Percentiles rank a stretch among this genome's conserved stretches.
These are phyloP conservation scores for Apantesis nais DNA, from an alignment of 2,888 invertebrate genomes.

Conservation along the genomic window DNA sequence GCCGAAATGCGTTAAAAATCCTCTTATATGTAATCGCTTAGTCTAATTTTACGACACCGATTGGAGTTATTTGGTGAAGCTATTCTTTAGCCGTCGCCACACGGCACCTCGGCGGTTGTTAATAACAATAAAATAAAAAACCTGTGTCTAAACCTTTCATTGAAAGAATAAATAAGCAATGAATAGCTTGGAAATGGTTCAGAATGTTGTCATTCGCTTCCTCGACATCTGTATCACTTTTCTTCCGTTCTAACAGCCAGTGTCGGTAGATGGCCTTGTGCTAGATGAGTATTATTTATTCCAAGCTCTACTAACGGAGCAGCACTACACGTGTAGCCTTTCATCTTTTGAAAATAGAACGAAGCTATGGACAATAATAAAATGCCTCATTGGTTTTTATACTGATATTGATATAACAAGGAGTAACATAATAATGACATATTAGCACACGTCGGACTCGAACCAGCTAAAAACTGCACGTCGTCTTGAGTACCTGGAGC, in stretches of 20 bases:
- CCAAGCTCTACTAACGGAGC: slow-evolving; percentile 13
- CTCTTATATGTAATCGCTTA: no score
- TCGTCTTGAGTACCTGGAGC: no score
- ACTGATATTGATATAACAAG: not conserved
- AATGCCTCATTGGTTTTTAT: not conserved
- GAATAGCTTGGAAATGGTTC: slow-evolving; percentile 36
- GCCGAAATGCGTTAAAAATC: no score
- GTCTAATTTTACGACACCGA: no score
- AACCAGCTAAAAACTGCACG: no score
- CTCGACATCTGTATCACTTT: slow-evolving; percentile 57
- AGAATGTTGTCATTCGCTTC: slow-evolving; percentile 62
- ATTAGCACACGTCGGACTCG: no score
- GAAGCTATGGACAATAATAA: not conserved
- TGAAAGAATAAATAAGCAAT: slow-evolving; percentile 24
- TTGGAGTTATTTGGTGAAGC: no score
- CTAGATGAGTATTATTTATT: slow-evolving; percentile 50
- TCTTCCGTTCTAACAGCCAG: slow-evolving; percentile 29
- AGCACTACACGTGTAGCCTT: slow-evolving; percentile 60
- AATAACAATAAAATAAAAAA: not conserved
- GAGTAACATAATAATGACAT: no score
- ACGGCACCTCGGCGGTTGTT: no score
- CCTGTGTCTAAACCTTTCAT: slow-evolving; percentile 25
- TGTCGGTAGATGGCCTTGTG: slow-evolving; percentile 59
- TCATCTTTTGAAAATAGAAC: slow-evolving; percentile 51
- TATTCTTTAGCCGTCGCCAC: no score